Conservation (phyloP, 37 sponge, comb jelly and placozoan species). For the Tethya wilhelma region DNA sequence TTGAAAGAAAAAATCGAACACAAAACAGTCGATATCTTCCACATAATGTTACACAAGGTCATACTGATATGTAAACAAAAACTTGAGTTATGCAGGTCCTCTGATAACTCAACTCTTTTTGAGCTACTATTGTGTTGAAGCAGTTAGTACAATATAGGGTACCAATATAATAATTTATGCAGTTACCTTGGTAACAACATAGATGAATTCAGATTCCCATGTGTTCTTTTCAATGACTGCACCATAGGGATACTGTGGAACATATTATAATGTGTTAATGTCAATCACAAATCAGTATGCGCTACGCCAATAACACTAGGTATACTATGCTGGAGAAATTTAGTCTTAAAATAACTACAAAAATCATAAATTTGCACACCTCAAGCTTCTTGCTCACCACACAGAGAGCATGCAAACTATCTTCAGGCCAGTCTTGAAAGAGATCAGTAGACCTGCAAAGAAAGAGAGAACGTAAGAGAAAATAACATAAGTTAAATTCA, state of each 20-base stretch:
- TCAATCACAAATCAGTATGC: neutral
- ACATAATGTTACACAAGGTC: too few species aligned
- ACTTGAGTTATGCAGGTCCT: too few species aligned
- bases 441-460: slow-evolving; percentile 21
- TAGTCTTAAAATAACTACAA: too few species aligned
- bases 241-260: slow-evolving; percentile 1
- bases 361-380: neutral
- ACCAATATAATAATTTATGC: neutral
- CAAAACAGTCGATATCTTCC: too few species aligned
- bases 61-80: too few species aligned
- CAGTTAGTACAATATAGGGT: neutral
- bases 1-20: too few species aligned
- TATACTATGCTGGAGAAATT: neutral
- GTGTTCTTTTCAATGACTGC: slow-evolving; percentile 23
- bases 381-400: slow-evolving; percentile 4
- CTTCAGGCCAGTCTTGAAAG: slow-evolving; percentile 50
- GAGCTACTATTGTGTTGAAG: too few species aligned
- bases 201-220: slow-evolving; percentile 50
- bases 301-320: neutral
- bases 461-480: neutral
- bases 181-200: slow-evolving; percentile 51
- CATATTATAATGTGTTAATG: neutral
- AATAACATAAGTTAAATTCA: neutral
- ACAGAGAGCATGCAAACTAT: slow-evolving; percentile 9
- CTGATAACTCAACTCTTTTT: too few species aligned